phyloP scores from a whole-genome alignment of 37 sponge, comb jelly and placozoan species.

The Tethya wilhelma region DNA sequence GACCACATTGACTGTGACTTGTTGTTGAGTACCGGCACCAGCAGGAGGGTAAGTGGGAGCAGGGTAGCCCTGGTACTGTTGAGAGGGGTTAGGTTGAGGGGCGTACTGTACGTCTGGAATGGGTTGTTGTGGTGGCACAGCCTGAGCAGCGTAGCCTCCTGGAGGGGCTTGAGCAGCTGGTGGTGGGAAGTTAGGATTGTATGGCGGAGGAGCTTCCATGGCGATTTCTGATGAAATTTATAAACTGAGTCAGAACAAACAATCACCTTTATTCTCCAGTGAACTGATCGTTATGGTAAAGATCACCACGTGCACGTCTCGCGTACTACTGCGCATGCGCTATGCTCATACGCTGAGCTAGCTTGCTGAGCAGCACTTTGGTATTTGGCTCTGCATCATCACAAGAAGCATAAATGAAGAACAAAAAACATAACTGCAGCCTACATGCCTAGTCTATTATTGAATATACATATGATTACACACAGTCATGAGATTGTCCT shows the following conservation, averaged over 20 bases:
- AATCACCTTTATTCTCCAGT: no score
- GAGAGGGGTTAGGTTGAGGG: not conserved
- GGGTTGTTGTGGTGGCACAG: not conserved
- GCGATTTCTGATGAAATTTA: not conserved
- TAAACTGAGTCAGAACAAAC: not conserved
- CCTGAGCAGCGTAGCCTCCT: not conserved
- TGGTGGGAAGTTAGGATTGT: constrained; percentile 1
- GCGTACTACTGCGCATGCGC: no score
- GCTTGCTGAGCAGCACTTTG: not conserved
- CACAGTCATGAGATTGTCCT: no score
- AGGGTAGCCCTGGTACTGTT: constrained; percentile 23
- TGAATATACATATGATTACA: no score
- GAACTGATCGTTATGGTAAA: no score
- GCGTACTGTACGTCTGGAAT: not conserved
- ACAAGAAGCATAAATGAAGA: not conserved
- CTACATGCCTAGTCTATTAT: no score
- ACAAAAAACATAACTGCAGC: no score
- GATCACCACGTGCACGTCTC: no score
- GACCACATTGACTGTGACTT: not conserved
- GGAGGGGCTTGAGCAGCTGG: not conserved
- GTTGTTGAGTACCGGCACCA: not conserved
- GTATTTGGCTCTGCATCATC: not conserved
- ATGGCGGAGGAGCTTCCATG: constrained; percentile 3
- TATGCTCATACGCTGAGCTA: not conserved
- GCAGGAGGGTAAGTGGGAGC: not conserved